Conservation (phyloP, 92 coral and sea anemone species). For the Epizoanthus rinbou region DNA sequence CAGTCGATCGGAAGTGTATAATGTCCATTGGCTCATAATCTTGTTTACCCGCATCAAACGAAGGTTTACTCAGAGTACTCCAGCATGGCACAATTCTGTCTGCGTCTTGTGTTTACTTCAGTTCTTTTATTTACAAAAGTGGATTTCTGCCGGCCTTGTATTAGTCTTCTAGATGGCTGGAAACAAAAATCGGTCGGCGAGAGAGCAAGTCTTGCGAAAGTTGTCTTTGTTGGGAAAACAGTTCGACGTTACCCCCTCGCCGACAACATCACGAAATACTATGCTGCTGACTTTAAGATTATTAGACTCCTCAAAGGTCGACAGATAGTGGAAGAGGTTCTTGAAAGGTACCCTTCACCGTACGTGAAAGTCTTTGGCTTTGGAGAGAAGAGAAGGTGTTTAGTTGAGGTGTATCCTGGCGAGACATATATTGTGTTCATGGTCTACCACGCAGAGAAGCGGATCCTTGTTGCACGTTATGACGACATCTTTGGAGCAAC, state of each 20-base stretch:
- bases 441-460: constrained; percentile 62
- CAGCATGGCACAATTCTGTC: background rate
- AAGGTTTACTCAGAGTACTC: constrained; percentile 8
- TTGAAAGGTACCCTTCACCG: constrained; percentile 64
- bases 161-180: constrained; percentile 77
- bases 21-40: constrained; percentile 30
- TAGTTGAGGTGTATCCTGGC: constrained; percentile 69
- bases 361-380: constrained; percentile 80
- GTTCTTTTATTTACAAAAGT: constrained; percentile 53
- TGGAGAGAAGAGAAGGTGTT: constrained; percentile 77
- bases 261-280: constrained; percentile 51
- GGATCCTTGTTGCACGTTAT: constrained; percentile 76
- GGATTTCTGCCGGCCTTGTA: constrained; percentile 76
- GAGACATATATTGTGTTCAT: constrained; percentile 81
- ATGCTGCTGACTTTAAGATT: constrained; percentile 88
- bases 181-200: constrained; percentile 67
- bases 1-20: constrained; percentile 15
- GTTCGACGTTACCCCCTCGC: constrained; percentile 54
- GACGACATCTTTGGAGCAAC: constrained; percentile 88
- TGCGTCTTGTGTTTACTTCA: constrained; percentile 5
- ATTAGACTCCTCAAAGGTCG: constrained; percentile 81
- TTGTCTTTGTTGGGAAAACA: constrained; percentile 91
- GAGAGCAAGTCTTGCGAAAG: constrained; percentile 77
- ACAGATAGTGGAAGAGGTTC: constrained; percentile 71
- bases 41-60: background rate